These are phyloP conservation scores for Caradrina clavipalpis DNA, from an alignment of 2,888 invertebrate genomes.

Conservation along the genomic window DNA sequence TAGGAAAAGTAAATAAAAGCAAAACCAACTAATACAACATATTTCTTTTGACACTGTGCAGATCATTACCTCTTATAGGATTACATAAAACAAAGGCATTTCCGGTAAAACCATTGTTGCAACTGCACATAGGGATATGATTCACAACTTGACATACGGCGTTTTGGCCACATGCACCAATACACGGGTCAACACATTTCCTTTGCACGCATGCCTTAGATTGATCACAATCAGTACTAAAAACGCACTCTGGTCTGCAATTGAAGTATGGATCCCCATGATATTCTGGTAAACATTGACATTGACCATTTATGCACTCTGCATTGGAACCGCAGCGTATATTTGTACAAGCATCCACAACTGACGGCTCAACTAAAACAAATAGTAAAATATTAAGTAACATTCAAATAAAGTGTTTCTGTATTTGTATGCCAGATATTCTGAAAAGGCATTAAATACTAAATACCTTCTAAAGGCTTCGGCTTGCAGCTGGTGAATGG, in stretches of 20 bases:
- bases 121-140: slow-evolving; percentile 93
- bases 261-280: slow-evolving; percentile 94
- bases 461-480: slow-evolving; percentile 89
- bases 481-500: slow-evolving; percentile 92
- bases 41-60: neutral
- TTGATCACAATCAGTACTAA: slow-evolving; percentile 93
- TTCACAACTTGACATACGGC: slow-evolving; percentile 92
- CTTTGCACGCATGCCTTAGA: slow-evolving; percentile 93
- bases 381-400: slow-evolving; percentile 14
- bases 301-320: slow-evolving; percentile 92
- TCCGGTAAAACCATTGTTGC: slow-evolving; percentile 92
- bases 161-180: slow-evolving; percentile 93
- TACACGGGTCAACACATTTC: slow-evolving; percentile 94
- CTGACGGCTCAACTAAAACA: slow-evolving; percentile 79
- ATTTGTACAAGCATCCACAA: slow-evolving; percentile 92
- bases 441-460: slow-evolving; percentile 75
- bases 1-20: neutral
- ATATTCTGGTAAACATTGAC: slow-evolving; percentile 93
- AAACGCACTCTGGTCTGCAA: slow-evolving; percentile 95
- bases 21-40: neutral
- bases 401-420: slow-evolving; percentile 17
- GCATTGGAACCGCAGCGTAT: slow-evolving; percentile 93
- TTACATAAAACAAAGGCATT: slow-evolving; percentile 88
- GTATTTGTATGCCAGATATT: neutral
- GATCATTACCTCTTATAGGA: slow-evolving; percentile 89